Conservation (phyloP, 2,888 invertebrate genomes). For the Seira musarum region DNA sequence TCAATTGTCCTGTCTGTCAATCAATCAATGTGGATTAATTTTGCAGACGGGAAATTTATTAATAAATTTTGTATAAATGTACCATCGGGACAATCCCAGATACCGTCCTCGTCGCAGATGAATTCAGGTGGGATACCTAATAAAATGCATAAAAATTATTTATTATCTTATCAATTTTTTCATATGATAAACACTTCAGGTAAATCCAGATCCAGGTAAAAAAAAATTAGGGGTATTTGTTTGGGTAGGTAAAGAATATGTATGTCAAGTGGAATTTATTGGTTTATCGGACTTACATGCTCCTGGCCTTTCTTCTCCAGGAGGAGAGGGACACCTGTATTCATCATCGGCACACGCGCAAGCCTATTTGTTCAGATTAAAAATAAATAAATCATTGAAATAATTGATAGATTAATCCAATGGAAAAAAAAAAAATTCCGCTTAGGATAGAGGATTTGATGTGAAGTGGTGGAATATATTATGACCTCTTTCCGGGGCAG, state of each 20-base stretch:
- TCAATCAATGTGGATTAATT: no score
- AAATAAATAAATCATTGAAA: not conserved
- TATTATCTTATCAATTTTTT: no score
- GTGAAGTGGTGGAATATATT: not conserved
- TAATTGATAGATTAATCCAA: not conserved
- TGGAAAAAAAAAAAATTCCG: no score
- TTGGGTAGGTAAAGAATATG: not conserved
- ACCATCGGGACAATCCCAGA: constrained; percentile 31
- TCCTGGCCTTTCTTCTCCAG: not conserved
- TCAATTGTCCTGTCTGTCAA: no score
- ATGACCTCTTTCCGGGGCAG: not conserved
- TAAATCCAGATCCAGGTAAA: no score
- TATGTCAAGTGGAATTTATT: not conserved
- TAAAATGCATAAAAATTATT: not conserved
- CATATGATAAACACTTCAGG: no score
- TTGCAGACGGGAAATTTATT: no score
- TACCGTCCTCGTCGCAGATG: constrained; percentile 21
- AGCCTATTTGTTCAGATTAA: not conserved
- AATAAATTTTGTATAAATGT: no score
- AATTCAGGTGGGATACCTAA: not conserved
- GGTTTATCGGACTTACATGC: constrained; percentile 5
- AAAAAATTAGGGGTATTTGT: no score
- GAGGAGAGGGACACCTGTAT: not conserved
- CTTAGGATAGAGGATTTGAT: no score
- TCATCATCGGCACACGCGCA: constrained; percentile 10